phyloP scores from a whole-genome alignment of 2,797 vertebrate species.

The Ataeniobius toweri region DNA sequence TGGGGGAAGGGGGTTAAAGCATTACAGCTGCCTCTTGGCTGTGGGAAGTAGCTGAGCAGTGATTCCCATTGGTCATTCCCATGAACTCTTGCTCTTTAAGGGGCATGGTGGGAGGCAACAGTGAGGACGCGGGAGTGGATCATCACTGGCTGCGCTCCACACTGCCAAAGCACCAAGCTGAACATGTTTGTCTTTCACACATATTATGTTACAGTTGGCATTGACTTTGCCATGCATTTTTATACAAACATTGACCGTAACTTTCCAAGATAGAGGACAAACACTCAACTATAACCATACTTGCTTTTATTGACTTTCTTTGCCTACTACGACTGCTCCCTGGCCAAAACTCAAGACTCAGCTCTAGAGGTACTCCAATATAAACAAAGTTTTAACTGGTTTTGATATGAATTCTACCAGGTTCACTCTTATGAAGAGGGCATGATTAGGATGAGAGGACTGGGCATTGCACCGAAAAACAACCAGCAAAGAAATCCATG shows the following conservation, averaged over 20 bases:
- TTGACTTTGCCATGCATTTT: slow-evolving; percentile 7
- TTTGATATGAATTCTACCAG: slow-evolving; percentile 78
- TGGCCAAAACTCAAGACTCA: slow-evolving; percentile 36
- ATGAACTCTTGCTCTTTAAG: slow-evolving; percentile 88
- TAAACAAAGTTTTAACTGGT: slow-evolving; percentile 84
- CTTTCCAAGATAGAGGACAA: slow-evolving; percentile 14
- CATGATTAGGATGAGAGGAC: slow-evolving; percentile 67
- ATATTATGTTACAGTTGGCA: slow-evolving; percentile 2
- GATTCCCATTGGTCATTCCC: slow-evolving; percentile 95
- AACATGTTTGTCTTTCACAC: slow-evolving; percentile 11
- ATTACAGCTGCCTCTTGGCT: slow-evolving; percentile 93
- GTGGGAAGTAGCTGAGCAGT: slow-evolving; percentile 95
- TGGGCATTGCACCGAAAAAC: slow-evolving; percentile 56
- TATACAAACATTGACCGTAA: slow-evolving; percentile 2
- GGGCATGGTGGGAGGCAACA: slow-evolving; percentile 83
- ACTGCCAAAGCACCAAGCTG: slow-evolving; percentile 70
- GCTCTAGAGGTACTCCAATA: slow-evolving; percentile 61
- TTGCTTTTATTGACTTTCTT: slow-evolving; percentile 25
- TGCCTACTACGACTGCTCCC: slow-evolving; percentile 24
- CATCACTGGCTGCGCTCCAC: slow-evolving; percentile 61
- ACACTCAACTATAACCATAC: neutral
- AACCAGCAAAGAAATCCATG: slow-evolving; percentile 58
- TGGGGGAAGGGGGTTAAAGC: slow-evolving; percentile 82
- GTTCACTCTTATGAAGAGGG: slow-evolving; percentile 57
- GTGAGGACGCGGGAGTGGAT: slow-evolving; percentile 75